phyloP scores from a whole-genome alignment of 2,888 invertebrate genomes.

The Limnephilus auricula region DNA sequence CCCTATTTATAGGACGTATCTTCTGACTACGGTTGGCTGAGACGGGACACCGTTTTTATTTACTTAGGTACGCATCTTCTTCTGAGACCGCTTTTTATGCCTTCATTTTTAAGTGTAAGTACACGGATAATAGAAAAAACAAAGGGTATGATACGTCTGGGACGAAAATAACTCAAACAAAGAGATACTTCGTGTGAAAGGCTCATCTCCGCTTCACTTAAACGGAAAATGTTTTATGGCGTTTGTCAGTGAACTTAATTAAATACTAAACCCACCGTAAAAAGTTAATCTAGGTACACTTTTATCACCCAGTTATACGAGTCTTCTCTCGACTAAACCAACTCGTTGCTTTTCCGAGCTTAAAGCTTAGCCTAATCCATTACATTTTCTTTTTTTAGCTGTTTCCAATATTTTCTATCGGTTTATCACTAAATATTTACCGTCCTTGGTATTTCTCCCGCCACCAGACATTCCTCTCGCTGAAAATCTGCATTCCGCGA shows the following conservation, averaged over 20 bases:
- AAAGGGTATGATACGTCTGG: conserved; percentile 20
- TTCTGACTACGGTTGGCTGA: neutral
- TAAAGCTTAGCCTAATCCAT: neutral
- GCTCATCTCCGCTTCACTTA: neutral
- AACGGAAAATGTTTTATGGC: neutral
- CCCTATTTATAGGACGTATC: conserved; percentile 33
- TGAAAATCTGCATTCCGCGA: neutral
- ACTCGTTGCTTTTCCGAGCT: too few species aligned
- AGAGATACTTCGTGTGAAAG: conserved; percentile 13
- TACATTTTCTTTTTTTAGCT: neutral
- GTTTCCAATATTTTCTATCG: neutral
- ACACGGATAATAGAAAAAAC: conserved; percentile 43
- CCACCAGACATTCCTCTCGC: neutral
- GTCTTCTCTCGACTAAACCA: neutral
- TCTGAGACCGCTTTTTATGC: neutral
- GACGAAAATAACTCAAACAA: conserved; percentile 33
- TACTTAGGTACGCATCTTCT: conserved; percentile 5
- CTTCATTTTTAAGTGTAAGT: neutral
- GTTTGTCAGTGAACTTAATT: neutral
- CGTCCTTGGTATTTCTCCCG: neutral
- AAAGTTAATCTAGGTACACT: neutral
- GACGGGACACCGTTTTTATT: neutral
- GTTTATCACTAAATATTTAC: neutral
- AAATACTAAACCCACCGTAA: neutral
- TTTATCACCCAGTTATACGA: neutral